Evolutionary conservation across 2,797 vertebrate genomes (phyloP).

Genomic region (Rhadinocentrus ornatus): DNA sequence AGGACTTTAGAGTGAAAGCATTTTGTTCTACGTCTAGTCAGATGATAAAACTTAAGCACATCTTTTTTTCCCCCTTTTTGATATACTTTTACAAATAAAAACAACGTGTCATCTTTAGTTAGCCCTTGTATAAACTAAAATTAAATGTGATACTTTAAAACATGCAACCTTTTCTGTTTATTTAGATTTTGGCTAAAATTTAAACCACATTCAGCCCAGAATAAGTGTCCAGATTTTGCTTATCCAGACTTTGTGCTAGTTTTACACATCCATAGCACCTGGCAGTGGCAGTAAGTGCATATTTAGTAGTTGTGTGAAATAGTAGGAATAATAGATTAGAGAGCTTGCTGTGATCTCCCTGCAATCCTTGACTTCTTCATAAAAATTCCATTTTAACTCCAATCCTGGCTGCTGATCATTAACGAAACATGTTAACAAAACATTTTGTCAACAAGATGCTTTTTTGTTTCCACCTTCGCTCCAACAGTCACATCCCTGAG

Average conservation of each 20-base stretch:
- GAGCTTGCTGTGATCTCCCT: conserved; percentile 12
- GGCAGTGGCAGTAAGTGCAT: neutral
- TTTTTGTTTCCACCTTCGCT: conserved; percentile 76
- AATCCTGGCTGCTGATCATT: conserved; percentile 14
- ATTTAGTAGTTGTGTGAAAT: neutral
- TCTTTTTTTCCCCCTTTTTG: neutral
- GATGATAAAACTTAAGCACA: conserved; percentile 1
- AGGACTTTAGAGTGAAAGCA: conserved; percentile 19
- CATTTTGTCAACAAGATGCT: conserved; percentile 70
- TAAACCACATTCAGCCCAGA: neutral
- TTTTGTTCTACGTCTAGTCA: conserved; percentile 12
- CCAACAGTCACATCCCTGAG: conserved; percentile 92
- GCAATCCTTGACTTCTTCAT: conserved; percentile 36
- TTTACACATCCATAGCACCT: neutral
- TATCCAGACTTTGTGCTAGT: neutral
- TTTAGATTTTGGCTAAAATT: neutral
- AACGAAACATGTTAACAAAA: conserved; percentile 29
- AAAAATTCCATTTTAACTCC: conserved; percentile 38
- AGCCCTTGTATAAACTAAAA: neutral
- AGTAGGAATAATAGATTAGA: conserved; percentile 3
- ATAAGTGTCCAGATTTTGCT: neutral
- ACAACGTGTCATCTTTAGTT: conserved; percentile 1
- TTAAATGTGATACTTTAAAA: neutral
- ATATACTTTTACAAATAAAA: neutral
- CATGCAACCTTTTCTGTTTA: neutral